Conservation (phyloP, 2,888 invertebrate species). For the Philereme transversata region DNA sequence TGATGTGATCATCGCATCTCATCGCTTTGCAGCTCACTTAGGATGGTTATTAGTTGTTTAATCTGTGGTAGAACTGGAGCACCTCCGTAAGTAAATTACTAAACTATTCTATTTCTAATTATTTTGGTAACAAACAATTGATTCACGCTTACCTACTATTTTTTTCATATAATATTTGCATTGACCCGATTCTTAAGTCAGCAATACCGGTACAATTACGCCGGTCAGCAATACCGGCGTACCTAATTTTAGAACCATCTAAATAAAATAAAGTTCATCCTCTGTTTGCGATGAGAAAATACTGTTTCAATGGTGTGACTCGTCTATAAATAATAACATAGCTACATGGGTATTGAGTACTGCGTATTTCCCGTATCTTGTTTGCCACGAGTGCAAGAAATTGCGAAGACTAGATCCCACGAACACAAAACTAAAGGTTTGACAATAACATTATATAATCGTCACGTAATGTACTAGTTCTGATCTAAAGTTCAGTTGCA, state of each 20-base stretch:
- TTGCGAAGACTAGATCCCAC: slow-evolving; percentile 17
- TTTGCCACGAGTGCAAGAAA: background rate
- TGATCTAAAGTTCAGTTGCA: slow-evolving; percentile 36
- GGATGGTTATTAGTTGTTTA: background rate
- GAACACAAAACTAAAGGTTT: slow-evolving; percentile 18
- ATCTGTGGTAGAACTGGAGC: slow-evolving; percentile 8
- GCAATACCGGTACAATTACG: background rate
- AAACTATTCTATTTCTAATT: slow-evolving; percentile 4
- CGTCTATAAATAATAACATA: background rate
- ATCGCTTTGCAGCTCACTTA: slow-evolving; percentile 5
- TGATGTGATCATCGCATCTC: background rate
- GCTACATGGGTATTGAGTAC: background rate
- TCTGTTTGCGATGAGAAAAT: background rate
- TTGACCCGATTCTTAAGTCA: background rate
- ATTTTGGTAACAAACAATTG: background rate
- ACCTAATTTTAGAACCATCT: too few relatives aligned
- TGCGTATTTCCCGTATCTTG: too few relatives aligned
- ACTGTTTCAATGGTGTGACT: background rate
- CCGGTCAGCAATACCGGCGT: too few relatives aligned
- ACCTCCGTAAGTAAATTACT: slow-evolving; percentile 8
- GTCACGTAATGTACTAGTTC: slow-evolving; percentile 17
- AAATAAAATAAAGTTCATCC: background rate
- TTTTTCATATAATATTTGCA: background rate
- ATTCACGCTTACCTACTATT: background rate
- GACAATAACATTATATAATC: slow-evolving; percentile 20